Evolutionary conservation across 2,888 invertebrate species (phyloP), one percentile per base, ranked within the genome.

Genomic region (Macrophya alboannulata): DNA sequence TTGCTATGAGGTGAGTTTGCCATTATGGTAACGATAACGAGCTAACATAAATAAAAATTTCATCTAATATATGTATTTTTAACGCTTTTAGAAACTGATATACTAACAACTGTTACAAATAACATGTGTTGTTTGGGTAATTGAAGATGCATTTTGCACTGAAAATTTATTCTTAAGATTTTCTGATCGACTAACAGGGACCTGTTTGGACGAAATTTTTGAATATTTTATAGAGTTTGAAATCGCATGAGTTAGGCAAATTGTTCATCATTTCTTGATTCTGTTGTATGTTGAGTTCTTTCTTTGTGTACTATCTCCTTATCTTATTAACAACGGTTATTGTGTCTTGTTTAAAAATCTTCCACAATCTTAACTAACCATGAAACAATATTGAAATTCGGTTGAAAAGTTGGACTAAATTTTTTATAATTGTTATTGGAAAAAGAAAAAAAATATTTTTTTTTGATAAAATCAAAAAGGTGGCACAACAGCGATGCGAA

Each of bases 401-500:
- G 31, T 37, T 37, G n/a, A 6, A 31, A 71, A 40, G 37, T 37
- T 71, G 40, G 40, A 40, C 9, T 17, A 31, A 71, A 17, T 71
- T 71, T 71, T 12, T 71, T 2, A 55, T 55, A 55, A 55, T n/a
- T 55, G n/a, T 55, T 55, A 55, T n/a, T 55, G 12, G 55, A n/a
- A 43, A 55, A 62, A 48, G 4, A 48, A 48, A 48, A 1, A 48
- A 48, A 48, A 10, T 3, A 48, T 48, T 10, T n/a, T 9, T 1
- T 51, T 17, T 82, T 65, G 84, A 86, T 65, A 87, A 88, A 84
- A 86, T 85, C 76, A 86, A 87, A 88, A 92, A 93, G 92, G 92
- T 93, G 90, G 90, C 91, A 88, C 92, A 92, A 89, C 92, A 92
- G 88, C 92, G 91, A 89, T 90, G 91, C 91, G 92, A 92, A 89